Conservation (phyloP, 23 tunicate species). For the Botrylloides violaceus region DNA sequence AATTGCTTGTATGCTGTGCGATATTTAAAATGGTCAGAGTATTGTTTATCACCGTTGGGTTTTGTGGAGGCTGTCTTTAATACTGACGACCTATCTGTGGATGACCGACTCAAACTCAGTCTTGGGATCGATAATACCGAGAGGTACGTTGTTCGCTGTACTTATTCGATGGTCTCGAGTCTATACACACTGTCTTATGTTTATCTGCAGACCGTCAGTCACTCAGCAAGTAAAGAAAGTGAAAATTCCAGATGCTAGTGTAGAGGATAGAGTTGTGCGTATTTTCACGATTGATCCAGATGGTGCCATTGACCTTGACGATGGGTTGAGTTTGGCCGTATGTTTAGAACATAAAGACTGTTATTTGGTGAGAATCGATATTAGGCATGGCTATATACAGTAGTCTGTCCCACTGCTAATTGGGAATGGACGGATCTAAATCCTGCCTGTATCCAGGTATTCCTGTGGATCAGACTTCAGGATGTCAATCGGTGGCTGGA, state of each 20-base stretch:
- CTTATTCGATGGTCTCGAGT: too few species aligned
- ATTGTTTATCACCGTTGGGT: constrained; percentile 42
- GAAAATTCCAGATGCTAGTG: not conserved
- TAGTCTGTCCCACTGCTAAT: too few species aligned
- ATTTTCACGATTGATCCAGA: constrained; percentile 72
- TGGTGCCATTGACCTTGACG: constrained; percentile 57
- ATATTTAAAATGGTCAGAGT: constrained; percentile 43
- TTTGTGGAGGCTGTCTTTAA: constrained; percentile 21
- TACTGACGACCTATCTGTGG: not conserved
- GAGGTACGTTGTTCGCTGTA: too few species aligned
- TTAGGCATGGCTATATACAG: too few species aligned
- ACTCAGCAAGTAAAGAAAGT: not conserved
- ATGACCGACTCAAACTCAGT: not conserved
- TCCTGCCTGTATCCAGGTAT: too few species aligned
- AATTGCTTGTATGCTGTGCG: constrained; percentile 33
- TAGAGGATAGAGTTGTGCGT: not conserved
- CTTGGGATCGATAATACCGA: too few species aligned
- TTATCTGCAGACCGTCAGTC: not conserved
- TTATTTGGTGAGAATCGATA: constrained; percentile 44
- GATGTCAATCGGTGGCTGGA: too few species aligned
- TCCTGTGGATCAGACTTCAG: too few species aligned
- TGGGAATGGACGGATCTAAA: too few species aligned
- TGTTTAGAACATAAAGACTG: constrained; percentile 53
- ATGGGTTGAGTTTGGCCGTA: constrained; percentile 48
- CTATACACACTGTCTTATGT: too few species aligned